These are phyloP conservation scores for Cataglyphis rosenhaueri DNA, from an alignment of 2,888 invertebrate genomes.

Conservation along the genomic window DNA sequence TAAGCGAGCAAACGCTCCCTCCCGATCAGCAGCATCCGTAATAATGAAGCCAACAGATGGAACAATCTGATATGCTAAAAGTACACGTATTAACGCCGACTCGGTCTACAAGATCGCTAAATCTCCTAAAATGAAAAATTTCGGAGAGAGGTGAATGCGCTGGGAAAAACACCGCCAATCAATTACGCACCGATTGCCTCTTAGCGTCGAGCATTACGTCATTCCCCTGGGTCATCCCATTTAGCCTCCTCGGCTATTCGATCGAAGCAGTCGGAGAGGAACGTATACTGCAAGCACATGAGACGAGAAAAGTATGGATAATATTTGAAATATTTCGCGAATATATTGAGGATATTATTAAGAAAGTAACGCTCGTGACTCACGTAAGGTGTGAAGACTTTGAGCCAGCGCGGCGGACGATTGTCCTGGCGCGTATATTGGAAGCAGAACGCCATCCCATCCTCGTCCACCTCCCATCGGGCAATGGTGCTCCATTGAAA, in stretches of 20 bases:
- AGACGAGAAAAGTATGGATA: slow-evolving; percentile 7
- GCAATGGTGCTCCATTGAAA: slow-evolving; percentile 94
- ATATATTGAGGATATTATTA: background rate
- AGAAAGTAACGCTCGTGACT: slow-evolving; percentile 83
- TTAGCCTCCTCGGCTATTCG: slow-evolving; percentile 96
- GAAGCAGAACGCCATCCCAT: slow-evolving; percentile 96
- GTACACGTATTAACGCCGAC: slow-evolving; percentile 29
- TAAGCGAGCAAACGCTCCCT: background rate
- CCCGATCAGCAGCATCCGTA: slow-evolving; percentile 19
- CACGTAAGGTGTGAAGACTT: slow-evolving; percentile 96
- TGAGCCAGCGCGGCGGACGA: slow-evolving; percentile 93
- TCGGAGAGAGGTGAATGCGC: slow-evolving; percentile 56
- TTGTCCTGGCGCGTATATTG: slow-evolving; percentile 92
- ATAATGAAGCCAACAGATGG: slow-evolving; percentile 49
- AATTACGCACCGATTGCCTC: slow-evolving; percentile 65
- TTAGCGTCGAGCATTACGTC: slow-evolving; percentile 84
- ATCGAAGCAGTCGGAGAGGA: slow-evolving; percentile 97
- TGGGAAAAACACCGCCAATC: slow-evolving; percentile 61
- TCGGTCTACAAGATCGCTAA: slow-evolving; percentile 48
- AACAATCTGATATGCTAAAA: slow-evolving; percentile 62
- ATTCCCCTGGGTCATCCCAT: slow-evolving; percentile 94
- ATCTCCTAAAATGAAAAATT: slow-evolving; percentile 55
- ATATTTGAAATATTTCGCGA: background rate
- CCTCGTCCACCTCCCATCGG: slow-evolving; percentile 96
- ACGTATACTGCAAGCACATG: slow-evolving; percentile 90